These are phyloP conservation scores for Semicossyphus pulcher DNA, from an alignment of 2,113 vertebrate genomes.

Conservation along the genomic window DNA sequence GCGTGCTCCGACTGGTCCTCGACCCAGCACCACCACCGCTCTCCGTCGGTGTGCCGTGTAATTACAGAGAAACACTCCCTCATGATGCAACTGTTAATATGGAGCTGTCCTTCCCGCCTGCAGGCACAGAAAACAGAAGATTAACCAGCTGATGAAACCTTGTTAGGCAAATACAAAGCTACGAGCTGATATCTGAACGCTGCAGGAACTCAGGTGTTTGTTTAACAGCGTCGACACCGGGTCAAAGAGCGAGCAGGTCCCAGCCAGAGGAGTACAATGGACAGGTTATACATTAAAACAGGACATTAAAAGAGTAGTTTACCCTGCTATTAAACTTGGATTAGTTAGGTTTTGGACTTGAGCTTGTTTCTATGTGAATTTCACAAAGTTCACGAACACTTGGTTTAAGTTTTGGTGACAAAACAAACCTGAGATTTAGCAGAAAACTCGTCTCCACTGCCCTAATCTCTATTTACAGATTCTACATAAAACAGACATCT, in stretches of 20 bases:
- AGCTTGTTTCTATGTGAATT: too few species aligned
- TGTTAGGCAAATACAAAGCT: neutral
- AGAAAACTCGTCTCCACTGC: too few species aligned
- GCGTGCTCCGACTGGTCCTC: conserved; percentile 24
- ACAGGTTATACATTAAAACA: neutral
- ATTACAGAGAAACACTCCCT: conserved; percentile 10
- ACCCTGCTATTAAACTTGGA: neutral
- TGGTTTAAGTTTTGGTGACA: too few species aligned
- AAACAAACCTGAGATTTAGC: too few species aligned
- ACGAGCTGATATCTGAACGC: neutral
- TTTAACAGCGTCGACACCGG: neutral
- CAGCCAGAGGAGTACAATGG: neutral
- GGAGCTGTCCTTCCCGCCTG: conserved; percentile 13
- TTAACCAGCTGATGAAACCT: neutral
- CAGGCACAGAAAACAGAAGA: conserved; percentile 10
- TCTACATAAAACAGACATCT: too few species aligned
- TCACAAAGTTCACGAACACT: too few species aligned
- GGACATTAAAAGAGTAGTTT: neutral
- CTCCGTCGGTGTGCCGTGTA: conserved; percentile 17
- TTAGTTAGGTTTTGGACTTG: neutral
- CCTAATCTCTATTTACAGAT: too few species aligned
- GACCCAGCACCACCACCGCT: too few species aligned
- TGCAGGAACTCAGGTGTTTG: conserved; percentile 10
- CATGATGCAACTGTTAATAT: neutral
- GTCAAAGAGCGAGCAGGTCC: neutral